Percentiles rank a stretch among this genome's conserved stretches.
Evolutionary conservation across 1,140 invertebrate species (phyloP).

Genomic region (Kradibia gibbosae): DNA sequence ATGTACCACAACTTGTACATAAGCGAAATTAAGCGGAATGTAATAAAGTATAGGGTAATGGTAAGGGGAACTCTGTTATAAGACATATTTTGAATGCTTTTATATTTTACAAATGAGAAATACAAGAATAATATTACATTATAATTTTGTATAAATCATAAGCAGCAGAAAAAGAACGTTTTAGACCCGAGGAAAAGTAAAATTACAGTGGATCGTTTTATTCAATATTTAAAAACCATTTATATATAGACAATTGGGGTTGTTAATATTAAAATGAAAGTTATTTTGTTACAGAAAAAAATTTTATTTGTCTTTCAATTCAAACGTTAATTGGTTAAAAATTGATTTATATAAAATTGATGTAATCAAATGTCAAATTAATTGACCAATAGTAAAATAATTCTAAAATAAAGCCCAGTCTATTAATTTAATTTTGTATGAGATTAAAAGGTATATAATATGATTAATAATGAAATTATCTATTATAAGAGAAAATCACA

Average conservation of each 20-base stretch:
- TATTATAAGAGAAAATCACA: no score
- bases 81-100: not conserved
- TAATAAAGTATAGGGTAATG: not conserved
- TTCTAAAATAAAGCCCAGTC: no score
- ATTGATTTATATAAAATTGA: no score
- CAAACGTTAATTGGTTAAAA: not conserved
- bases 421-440: no score
- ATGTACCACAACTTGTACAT: slow-evolving; percentile 60
- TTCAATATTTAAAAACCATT: not conserved
- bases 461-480: no score
- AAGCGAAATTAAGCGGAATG: not conserved
- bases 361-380: no score
- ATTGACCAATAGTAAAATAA: no score
- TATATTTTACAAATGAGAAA: not conserved
- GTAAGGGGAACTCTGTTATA: no score
- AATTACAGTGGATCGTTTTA: not conserved
- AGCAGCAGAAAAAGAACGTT: no score
- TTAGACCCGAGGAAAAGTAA: not conserved
- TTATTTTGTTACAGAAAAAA: not conserved
- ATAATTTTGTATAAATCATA: no score
- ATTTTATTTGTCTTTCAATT: not conserved
- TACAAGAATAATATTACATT: no score
- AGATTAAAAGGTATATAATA: no score
- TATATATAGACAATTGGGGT: not conserved
- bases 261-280: not conserved